Evolutionary conservation across 2,888 invertebrate species (phyloP).

Genomic region (Onchidella celtica): DNA sequence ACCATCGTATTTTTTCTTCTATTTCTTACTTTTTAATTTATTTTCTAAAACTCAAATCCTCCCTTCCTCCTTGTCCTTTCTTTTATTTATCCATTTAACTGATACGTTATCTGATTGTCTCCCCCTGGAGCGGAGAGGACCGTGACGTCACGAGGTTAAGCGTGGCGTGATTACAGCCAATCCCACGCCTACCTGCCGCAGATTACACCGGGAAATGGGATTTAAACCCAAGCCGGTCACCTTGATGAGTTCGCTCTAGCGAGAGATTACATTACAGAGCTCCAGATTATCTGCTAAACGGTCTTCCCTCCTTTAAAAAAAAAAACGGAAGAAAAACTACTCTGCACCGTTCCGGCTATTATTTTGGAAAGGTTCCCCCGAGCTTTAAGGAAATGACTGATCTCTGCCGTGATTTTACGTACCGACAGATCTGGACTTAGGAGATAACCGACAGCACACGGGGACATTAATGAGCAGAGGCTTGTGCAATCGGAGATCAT

Average conservation of each 20-base stretch:
- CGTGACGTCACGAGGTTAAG: slow-evolving; percentile 18
- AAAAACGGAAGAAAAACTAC: not conserved
- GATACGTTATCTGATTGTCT: slow-evolving; percentile 20
- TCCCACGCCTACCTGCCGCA: slow-evolving; percentile 27
- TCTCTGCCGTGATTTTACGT: no score
- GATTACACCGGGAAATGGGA: slow-evolving; percentile 25
- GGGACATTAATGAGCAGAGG: no score
- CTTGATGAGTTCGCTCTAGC: not conserved
- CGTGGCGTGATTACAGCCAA: slow-evolving; percentile 27
- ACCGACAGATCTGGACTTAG: no score
- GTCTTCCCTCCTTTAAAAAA: not conserved
- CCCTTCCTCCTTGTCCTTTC: not conserved
- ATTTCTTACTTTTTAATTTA: no score
- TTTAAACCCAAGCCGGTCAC: not conserved
- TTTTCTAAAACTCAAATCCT: no score
- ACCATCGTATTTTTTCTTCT: no score
- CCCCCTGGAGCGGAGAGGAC: not conserved
- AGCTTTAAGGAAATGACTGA: no score
- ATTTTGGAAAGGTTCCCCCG: no score
- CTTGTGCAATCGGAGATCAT: no score
- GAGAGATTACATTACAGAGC: not conserved
- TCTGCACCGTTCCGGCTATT: no score
- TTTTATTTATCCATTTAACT: not conserved
- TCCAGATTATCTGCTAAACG: slow-evolving; percentile 16
- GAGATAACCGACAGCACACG: no score